Evolutionary conservation across 2,888 invertebrate species (phyloP).

Genomic region (Tenthredo mesomela): DNA sequence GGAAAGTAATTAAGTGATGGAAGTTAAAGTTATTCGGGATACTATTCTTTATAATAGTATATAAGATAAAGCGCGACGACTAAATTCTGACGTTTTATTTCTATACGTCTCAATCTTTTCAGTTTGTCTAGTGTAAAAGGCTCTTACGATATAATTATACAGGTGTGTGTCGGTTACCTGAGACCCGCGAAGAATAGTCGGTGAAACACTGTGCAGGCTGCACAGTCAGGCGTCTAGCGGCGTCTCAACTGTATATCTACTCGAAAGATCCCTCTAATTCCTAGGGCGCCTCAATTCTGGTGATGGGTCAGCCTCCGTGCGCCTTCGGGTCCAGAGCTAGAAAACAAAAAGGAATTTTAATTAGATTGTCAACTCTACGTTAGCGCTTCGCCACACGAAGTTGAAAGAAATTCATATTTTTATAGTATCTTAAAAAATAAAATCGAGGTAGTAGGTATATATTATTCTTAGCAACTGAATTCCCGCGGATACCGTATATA

Average conservation of each 20-base stretch:
- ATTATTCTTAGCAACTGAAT: background rate
- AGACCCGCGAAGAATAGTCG: background rate
- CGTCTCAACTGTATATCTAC: conserved; percentile 27
- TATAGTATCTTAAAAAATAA: background rate
- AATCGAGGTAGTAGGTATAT: too few relatives aligned
- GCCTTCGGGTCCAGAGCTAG: conserved; percentile 11
- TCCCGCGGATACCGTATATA: background rate
- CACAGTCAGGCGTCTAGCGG: background rate
- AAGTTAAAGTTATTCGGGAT: background rate
- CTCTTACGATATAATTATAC: conserved; percentile 31
- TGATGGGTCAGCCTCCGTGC: conserved; percentile 1
- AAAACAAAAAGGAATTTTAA: conserved; percentile 59
- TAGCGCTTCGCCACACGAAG: conserved; percentile 13
- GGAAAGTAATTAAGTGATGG: background rate
- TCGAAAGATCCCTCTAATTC: conserved; percentile 36
- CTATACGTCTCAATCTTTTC: conserved; percentile 32
- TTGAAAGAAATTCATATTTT: conserved; percentile 24
- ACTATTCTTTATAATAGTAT: background rate
- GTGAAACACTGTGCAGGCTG: background rate
- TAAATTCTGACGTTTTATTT: conserved; percentile 2
- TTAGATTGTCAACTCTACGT: conserved; percentile 54
- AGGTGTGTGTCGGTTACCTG: conserved; percentile 46
- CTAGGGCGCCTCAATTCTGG: conserved; percentile 24
- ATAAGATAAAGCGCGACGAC: background rate
- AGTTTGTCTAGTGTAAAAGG: background rate